Base-by-base conservation (phyloP, 2,797 vertebrate species). In the Peromyscus attwateri region DNA sequence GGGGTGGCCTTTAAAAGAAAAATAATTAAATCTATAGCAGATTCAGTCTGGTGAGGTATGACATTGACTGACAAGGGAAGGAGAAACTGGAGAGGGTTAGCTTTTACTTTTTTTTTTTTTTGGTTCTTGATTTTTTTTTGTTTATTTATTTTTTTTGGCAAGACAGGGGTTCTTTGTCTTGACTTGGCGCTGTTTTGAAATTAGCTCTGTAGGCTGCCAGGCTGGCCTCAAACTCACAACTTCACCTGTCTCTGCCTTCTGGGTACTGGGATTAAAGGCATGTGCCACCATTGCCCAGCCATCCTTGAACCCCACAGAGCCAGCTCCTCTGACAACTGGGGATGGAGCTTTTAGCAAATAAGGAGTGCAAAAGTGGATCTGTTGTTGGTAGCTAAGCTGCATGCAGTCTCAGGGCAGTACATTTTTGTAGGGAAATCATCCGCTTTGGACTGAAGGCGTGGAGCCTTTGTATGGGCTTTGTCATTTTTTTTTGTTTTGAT, bases 31-130 rank as follows among this genome's bases (percentile, higher is more conserved):
- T 5, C 1, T 0, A 0, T 17, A 40, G 34, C 60, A 11, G 5
- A 46, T 31, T 68, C 1, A 40, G 12, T 43, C 0, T 19, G 7
- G 13, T 0, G 0, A 52, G 19, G 29, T 31, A 0, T 4, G 10
- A 25, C 34, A 27, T 8, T 5, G 68, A 46, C 14, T 49, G 4
- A 29, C 31, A 46, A 62, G 14, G 43, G 8, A 73, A 70, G n/a
- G 55, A 19, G n/a, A 49, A 89, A 12, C 52, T 25, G 3, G 46
- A 37, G 14, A 60, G 40, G 14, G 6, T 89, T n/a, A 34, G 16
- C 14, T 4, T 34, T 68, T 64, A 4, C 25, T 4, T 68, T 4
- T 31, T 31, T 68, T 43, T 46, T 46, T 46, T 46, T 46, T 46
- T 46, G 43, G 31, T 34, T 70, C 5, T 70, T 34, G 34, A 2